phyloP scores from a whole-genome alignment of 2,113 vertebrate genomes.

The Vulpes vulpes region DNA sequence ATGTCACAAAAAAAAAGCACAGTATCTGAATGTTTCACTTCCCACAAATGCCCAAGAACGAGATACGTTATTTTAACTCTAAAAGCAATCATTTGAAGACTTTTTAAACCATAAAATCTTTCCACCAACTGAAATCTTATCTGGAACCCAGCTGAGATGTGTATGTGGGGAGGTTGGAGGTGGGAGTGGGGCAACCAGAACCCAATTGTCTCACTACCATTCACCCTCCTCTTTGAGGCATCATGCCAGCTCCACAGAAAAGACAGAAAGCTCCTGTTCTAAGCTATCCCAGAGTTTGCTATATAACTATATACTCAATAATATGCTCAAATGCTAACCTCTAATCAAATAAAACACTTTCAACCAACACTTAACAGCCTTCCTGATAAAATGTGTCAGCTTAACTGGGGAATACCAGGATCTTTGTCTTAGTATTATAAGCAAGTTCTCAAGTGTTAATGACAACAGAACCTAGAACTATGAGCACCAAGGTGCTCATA shows the following conservation, averaged over 20 bases:
- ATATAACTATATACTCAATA: neutral
- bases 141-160: neutral
- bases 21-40: conserved; percentile 52
- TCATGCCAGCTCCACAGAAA: neutral
- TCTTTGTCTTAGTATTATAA: conserved; percentile 16
- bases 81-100: conserved; percentile 28
- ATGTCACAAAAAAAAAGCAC: neutral
- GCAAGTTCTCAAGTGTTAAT: conserved; percentile 35
- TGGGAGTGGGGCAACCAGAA: neutral
- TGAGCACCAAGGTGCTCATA: neutral
- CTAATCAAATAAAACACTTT: conserved; percentile 3
- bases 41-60: neutral
- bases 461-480: neutral
- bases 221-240: neutral
- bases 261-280: neutral
- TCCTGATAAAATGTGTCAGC: conserved; percentile 2
- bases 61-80: conserved; percentile 51
- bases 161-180: neutral
- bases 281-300: neutral
- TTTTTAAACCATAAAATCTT: conserved; percentile 49
- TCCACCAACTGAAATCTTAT: conserved; percentile 23
- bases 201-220: neutral
- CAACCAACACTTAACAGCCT: conserved; percentile 42
- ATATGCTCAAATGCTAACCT: neutral
- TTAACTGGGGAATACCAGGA: conserved; percentile 38